These are phyloP conservation scores for Eupithecia subfuscata DNA, from an alignment of 2,888 invertebrate species.

Conservation along the genomic window DNA sequence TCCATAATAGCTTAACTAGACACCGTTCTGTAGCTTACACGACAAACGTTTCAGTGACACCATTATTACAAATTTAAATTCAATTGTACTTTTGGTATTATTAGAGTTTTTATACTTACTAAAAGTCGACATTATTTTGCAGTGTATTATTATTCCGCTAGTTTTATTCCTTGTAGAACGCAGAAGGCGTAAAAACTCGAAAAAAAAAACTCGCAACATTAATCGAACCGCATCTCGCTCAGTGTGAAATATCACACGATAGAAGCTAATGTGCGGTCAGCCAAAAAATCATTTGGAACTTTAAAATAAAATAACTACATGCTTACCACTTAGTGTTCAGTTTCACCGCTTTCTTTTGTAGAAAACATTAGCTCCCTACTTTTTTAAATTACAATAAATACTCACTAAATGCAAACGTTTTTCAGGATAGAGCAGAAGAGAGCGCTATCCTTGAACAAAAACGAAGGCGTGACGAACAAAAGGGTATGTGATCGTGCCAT, in stretches of 20 bases:
- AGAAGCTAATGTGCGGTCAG: background rate
- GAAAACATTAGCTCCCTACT: background rate
- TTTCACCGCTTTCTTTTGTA: background rate
- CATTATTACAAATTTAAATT: background rate
- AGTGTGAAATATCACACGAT: background rate
- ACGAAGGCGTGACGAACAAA: constrained; percentile 91
- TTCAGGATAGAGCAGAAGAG: constrained; percentile 90
- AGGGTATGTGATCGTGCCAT: constrained; percentile 77
- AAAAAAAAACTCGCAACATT: background rate
- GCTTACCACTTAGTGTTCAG: background rate
- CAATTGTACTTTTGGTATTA: background rate
- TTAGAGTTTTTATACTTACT: background rate
- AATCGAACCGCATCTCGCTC: background rate
- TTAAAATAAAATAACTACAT: background rate
- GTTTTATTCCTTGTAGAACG: background rate
- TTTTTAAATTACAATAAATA: background rate
- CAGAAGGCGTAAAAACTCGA: background rate
- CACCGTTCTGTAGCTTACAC: background rate
- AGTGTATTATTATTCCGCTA: background rate
- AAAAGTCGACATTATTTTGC: background rate
- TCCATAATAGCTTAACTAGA: background rate
- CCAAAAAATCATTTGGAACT: background rate
- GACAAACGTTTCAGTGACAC: background rate
- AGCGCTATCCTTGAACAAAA: constrained; percentile 88
- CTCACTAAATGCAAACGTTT: constrained; percentile 6